Evolutionary conservation across 2,888 invertebrate genomes (phyloP).

Genomic region (Sericinus montela): DNA sequence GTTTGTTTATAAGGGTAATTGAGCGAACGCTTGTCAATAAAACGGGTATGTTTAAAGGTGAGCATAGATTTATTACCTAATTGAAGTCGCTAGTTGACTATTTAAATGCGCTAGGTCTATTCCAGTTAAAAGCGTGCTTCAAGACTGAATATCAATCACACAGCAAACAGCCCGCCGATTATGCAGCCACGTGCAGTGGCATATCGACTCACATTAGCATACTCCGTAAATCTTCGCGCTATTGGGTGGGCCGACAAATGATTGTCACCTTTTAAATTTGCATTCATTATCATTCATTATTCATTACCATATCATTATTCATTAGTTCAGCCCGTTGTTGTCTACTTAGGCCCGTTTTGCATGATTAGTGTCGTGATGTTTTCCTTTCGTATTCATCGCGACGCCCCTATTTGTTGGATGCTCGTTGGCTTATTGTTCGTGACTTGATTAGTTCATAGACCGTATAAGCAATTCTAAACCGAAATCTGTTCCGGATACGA

Average conservation of each 20-base stretch:
- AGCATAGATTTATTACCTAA: conserved; percentile 17
- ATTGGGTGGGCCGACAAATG: conserved; percentile 69
- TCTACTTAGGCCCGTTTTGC: conserved; percentile 55
- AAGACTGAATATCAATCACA: conserved; percentile 56
- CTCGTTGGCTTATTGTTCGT: conserved; percentile 33
- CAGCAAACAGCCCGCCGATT: conserved; percentile 49
- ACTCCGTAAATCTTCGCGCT: conserved; percentile 50
- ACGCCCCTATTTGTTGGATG: conserved; percentile 38
- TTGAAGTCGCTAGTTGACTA: conserved; percentile 14
- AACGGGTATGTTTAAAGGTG: conserved; percentile 1
- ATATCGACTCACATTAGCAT: conserved; percentile 61
- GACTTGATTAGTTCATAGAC: conserved; percentile 26
- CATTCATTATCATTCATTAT: conserved; percentile 62
- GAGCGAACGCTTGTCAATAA: background rate
- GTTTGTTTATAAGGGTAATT: too few relatives aligned
- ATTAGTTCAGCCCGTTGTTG: conserved; percentile 39
- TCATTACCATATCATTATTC: conserved; percentile 38
- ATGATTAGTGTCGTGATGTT: conserved; percentile 58
- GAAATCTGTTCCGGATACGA: conserved; percentile 15
- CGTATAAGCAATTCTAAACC: conserved; percentile 23
- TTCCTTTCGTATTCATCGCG: conserved; percentile 49
- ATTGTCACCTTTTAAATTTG: conserved; percentile 76
- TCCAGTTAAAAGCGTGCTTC: conserved; percentile 32
- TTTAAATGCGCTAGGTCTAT: conserved; percentile 21
- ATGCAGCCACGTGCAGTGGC: conserved; percentile 64